A percentile compares a stretch with the other conserved stretches of the same genome.
Evolutionary conservation across 2,113 vertebrate species (phyloP).

Genomic region (Tor tambroides): DNA sequence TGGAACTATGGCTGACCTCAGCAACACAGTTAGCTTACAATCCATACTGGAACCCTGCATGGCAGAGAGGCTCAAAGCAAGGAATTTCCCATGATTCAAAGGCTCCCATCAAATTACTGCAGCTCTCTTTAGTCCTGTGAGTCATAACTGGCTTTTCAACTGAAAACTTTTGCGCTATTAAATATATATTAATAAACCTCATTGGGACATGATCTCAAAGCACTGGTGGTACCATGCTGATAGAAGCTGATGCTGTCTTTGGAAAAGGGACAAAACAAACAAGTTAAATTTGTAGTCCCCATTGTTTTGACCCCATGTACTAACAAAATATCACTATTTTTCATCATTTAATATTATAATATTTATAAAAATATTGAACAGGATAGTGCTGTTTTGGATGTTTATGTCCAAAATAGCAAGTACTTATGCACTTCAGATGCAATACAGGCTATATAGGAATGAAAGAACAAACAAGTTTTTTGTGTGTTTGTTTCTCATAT

Average conservation of each 20-base stretch:
- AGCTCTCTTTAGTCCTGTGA: constrained; percentile 24
- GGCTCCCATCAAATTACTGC: constrained; percentile 1
- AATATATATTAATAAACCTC: constrained; percentile 37
- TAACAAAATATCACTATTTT: neutral
- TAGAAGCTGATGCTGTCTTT: constrained; percentile 23
- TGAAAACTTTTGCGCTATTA: constrained; percentile 29
- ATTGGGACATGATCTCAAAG: constrained; percentile 12
- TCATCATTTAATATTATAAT: neutral
- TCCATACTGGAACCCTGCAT: constrained; percentile 24
- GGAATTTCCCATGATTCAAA: constrained; percentile 40
- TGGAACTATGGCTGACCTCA: constrained; percentile 38
- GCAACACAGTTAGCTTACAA: constrained; percentile 10
- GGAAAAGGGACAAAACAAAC: constrained; percentile 21
- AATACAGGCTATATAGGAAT: neutral
- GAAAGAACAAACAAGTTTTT: neutral
- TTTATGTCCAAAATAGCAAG: neutral
- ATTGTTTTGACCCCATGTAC: neutral
- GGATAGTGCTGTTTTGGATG: neutral
- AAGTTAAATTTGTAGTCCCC: neutral
- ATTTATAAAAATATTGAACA: neutral
- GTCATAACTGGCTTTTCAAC: constrained; percentile 34
- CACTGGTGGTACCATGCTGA: constrained; percentile 25
- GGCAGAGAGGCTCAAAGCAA: neutral
- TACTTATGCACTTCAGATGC: too few relatives aligned
- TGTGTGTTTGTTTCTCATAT: neutral